Evolutionary conservation across 2,797 vertebrate genomes (phyloP).

Genomic region (Orestias chungarensis): DNA sequence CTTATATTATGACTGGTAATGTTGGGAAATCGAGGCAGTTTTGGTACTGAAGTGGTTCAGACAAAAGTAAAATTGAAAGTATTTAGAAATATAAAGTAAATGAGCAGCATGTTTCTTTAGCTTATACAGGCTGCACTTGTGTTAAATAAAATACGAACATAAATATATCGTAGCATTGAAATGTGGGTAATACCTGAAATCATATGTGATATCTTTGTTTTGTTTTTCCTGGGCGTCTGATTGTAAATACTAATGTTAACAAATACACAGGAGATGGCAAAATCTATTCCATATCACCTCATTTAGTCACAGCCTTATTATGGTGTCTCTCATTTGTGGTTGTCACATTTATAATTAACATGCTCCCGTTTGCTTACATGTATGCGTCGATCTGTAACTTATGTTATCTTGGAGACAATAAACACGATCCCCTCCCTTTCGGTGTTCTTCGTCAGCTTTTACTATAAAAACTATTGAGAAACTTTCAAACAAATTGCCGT

Average conservation of each 20-base stretch:
- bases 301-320: constrained; percentile 25
- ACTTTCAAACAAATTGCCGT: not conserved
- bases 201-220: constrained; percentile 60
- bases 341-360: constrained; percentile 51
- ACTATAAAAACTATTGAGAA: not conserved
- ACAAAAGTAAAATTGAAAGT: constrained; percentile 7
- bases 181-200: constrained; percentile 31
- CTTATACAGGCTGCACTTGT: constrained; percentile 22
- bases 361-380: constrained; percentile 41
- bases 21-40: constrained; percentile 23
- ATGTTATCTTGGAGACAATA: constrained; percentile 65
- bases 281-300: constrained; percentile 20
- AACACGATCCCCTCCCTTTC: constrained; percentile 43
- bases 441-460: not conserved
- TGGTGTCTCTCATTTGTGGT: constrained; percentile 30
- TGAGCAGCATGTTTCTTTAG: constrained; percentile 22
- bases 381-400: constrained; percentile 50
- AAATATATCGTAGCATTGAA: constrained; percentile 26
- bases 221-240: constrained; percentile 41
- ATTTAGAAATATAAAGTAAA: constrained; percentile 6
- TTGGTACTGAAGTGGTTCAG: constrained; percentile 20
- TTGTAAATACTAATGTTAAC: constrained; percentile 44
- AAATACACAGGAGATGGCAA: constrained; percentile 25
- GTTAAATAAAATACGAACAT: constrained; percentile 30
- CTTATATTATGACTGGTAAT: constrained; percentile 37